These are phyloP conservation scores for Drosophila melanogaster DNA, from an alignment of 1,140 invertebrate genomes.

Conservation along the genomic window DNA sequence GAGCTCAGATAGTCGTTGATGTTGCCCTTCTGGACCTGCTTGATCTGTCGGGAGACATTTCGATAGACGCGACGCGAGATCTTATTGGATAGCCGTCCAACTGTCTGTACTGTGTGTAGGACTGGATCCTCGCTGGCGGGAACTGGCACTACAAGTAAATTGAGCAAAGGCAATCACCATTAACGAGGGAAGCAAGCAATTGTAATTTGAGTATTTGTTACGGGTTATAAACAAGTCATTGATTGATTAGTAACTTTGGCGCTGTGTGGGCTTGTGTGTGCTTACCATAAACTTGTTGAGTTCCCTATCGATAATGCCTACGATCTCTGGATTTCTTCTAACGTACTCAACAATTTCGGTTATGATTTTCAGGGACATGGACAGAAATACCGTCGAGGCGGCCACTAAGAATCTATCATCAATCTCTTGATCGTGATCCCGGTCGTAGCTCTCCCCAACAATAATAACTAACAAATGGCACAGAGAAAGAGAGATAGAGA, in stretches of 20 bases:
- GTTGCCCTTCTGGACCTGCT: conserved; percentile 86
- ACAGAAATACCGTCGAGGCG: conserved; percentile 83
- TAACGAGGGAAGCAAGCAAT: not conserved
- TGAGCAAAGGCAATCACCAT: not conserved
- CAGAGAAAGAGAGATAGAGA: conserved; percentile 47
- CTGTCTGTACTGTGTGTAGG: conserved; percentile 89
- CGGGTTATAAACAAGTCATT: conserved; percentile 8
- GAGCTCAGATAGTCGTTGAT: conserved; percentile 87
- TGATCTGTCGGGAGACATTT: conserved; percentile 87
- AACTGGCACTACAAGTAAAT: conserved; percentile 85
- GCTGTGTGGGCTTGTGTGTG: conserved; percentile 17
- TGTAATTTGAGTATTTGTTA: not conserved
- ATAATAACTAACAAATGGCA: conserved; percentile 62
- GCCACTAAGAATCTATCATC: conserved; percentile 83
- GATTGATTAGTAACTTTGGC: not conserved
- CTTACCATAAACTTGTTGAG: conserved; percentile 84
- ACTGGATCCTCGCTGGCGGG: conserved; percentile 88
- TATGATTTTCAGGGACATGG: conserved; percentile 83
- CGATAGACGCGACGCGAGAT: conserved; percentile 88
- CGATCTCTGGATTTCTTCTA: conserved; percentile 82
- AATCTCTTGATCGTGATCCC: conserved; percentile 74
- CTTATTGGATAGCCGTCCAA: conserved; percentile 89
- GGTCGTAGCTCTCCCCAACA: conserved; percentile 63
- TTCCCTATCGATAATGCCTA: conserved; percentile 83
- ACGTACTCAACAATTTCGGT: conserved; percentile 82